Evolutionary conservation across 2,888 invertebrate genomes (phyloP).

Genomic region (Neoaliturus tenellus): DNA sequence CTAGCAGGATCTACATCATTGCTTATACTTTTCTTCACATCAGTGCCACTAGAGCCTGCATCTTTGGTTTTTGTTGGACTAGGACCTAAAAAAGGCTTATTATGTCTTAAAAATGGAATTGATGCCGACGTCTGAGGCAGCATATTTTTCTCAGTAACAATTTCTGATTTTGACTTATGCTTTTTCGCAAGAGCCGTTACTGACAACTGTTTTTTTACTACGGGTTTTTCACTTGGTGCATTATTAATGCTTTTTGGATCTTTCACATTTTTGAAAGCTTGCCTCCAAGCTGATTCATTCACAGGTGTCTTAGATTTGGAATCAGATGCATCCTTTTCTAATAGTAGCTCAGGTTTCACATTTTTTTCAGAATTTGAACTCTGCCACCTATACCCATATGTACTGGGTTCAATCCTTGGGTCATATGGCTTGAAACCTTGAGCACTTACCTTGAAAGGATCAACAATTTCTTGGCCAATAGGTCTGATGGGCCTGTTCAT

Average conservation of each 20-base stretch:
- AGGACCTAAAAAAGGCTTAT: conserved; percentile 44
- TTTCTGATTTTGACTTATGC: conserved; percentile 12
- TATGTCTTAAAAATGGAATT: conserved; percentile 51
- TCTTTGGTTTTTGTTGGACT: conserved; percentile 39
- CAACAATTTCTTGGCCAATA: background rate
- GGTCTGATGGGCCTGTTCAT: conserved; percentile 28
- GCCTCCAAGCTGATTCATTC: conserved; percentile 64
- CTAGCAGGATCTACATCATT: conserved; percentile 41
- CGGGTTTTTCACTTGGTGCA: conserved; percentile 62
- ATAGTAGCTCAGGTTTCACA: conserved; percentile 1
- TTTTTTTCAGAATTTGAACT: background rate
- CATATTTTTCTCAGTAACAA: conserved; percentile 2
- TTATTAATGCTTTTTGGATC: conserved; percentile 52
- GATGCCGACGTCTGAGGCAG: conserved; percentile 2
- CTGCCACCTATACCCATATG: conserved; percentile 22
- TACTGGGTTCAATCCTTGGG: background rate
- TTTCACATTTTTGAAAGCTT: conserved; percentile 66
- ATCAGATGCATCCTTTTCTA: conserved; percentile 10
- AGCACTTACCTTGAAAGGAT: background rate
- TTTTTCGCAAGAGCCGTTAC: conserved; percentile 47
- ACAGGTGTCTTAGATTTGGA: conserved; percentile 59
- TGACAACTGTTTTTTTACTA: conserved; percentile 60
- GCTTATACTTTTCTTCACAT: conserved; percentile 26
- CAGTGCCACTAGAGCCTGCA: background rate
- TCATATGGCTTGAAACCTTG: background rate